phyloP scores from a whole-genome alignment of 2,797 vertebrate species.

The Halcyon badia region DNA sequence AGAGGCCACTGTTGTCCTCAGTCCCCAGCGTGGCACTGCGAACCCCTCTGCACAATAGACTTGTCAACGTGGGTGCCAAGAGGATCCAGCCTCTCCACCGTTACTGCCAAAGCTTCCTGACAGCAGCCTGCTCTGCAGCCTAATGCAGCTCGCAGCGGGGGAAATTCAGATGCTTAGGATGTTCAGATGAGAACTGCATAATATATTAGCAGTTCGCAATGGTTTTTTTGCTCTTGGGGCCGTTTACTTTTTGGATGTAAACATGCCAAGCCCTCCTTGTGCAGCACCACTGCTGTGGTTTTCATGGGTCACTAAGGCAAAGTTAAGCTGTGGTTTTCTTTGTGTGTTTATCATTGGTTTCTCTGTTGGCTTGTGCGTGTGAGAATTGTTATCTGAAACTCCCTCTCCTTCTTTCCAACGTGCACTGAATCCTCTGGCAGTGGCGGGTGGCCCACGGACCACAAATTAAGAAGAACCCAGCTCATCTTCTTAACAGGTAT shows the following conservation, averaged over 20 bases:
- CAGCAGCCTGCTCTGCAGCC: not conserved
- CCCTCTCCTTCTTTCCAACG: not conserved
- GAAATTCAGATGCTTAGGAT: not conserved
- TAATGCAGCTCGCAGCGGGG: not conserved
- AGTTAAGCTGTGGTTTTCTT: not conserved
- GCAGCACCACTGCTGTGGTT: not conserved
- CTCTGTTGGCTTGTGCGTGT: not conserved
- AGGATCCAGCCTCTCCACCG: not conserved
- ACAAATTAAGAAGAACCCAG: not conserved
- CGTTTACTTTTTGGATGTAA: not conserved
- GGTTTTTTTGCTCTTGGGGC: not conserved
- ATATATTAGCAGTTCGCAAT: not conserved
- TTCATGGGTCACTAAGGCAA: not conserved
- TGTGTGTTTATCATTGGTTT: not conserved
- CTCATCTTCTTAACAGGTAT: not conserved
- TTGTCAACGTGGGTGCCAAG: constrained; percentile 23
- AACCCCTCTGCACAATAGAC: not conserved
- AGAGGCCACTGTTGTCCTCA: not conserved
- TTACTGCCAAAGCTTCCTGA: not conserved
- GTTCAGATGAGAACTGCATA: not conserved
- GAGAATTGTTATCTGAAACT: not conserved
- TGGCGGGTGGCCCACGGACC: not conserved
- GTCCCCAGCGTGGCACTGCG: accelerated
- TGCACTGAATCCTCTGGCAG: not conserved
- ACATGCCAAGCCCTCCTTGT: not conserved